A percentile compares a stretch with the other conserved stretches of the same genome.
Conservation (phyloP, 37 sponge, comb jelly and placozoan species). For the Lycopodina hypogea region DNA sequence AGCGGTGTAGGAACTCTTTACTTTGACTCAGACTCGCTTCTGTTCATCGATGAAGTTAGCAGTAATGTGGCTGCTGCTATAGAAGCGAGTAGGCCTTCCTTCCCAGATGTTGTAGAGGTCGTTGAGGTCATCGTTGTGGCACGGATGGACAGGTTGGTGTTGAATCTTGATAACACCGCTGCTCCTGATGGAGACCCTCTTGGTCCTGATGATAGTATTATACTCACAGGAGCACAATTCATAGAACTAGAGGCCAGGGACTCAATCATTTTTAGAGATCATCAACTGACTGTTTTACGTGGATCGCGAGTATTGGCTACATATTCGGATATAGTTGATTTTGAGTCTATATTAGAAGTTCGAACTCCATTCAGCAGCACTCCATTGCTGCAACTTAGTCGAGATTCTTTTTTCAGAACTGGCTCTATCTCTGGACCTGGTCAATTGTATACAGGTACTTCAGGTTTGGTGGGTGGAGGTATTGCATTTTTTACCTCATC, state of each 20-base stretch:
- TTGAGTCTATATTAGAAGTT: background rate
- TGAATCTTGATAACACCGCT: slow-evolving; percentile 15
- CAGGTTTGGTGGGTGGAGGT: background rate
- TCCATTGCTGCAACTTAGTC: too few species aligned
- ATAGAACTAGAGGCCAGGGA: background rate
- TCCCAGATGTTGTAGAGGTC: background rate
- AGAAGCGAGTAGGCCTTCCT: background rate
- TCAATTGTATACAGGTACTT: background rate
- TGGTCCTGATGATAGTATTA: background rate
- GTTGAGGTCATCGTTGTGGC: background rate
- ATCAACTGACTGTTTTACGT: background rate
- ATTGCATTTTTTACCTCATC: slow-evolving; percentile 1
- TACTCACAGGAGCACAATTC: background rate
- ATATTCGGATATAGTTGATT: background rate
- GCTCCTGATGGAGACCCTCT: background rate
- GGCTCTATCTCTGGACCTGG: slow-evolving; percentile 4
- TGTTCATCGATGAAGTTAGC: background rate
- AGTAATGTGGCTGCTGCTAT: background rate
- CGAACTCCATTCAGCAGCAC: background rate
- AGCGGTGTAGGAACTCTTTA: background rate
- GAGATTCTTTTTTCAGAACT: too few species aligned
- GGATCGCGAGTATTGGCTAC: background rate
- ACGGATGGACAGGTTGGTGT: background rate
- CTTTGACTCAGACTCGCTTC: background rate
- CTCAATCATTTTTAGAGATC: background rate